Evolutionary conservation across 2,113 vertebrate species (phyloP), one percentile per base, ranked within the genome.

Genomic region (Oncorhynchus masou): DNA sequence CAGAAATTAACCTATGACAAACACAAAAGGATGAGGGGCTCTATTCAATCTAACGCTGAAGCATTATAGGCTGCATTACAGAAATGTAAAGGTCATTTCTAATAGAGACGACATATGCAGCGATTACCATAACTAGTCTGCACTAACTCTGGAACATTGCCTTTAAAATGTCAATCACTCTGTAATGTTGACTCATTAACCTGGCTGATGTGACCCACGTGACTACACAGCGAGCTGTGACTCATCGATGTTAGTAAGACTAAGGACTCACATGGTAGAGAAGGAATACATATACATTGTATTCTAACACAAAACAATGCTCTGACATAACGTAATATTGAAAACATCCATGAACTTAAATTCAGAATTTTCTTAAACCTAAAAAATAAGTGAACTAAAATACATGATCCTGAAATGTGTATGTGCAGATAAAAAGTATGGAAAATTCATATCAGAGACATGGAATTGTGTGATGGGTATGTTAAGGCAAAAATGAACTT

Each of bases 401-500:
- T 76, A 70, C 66, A 85, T 60, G 29, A 74, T 82, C 31, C 49
- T 49, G 77, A 39, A 74, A 68, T 0, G n/a, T 9, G 51, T 68
- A 29, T 71, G 71, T 72, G 77, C 74, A 77, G 27, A 70, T 67
- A 25, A 75, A 74, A 49, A 27, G 19, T 45, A 73, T 74, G 73
- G 71, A 51, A 71, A 12, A 68, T 51, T 51, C 64, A 19, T 69
- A 57, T 9, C 51, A 64, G 60, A 51, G 76, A 75, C 12, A 49
- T 74, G 68, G 79, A 89, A 87, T 89, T 84, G 78, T 88, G 65
- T 76, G 81, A 79, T 65, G 74, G 68, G 75, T 67, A 79, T 19
- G 69, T 88, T 85, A 87, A 90, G 87, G 90, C 83, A 86, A 72
- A 72, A 82, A 77, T 31, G 4, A 60, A 75, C 51, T 70, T 78